Conservation (phyloP, 2,888 invertebrate species). For the Torymus auratus region DNA sequence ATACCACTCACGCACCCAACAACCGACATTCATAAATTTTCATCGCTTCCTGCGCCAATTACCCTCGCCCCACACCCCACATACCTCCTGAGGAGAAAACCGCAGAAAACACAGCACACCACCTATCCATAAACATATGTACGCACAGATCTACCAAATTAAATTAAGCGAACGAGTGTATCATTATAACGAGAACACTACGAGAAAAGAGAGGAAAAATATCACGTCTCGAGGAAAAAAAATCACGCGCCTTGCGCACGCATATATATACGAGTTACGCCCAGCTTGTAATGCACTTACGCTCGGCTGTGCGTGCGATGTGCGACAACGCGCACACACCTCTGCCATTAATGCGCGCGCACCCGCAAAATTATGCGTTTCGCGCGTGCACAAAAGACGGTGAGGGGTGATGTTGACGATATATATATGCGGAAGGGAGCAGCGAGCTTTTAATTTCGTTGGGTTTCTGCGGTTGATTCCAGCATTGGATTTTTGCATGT, state of each 20-base stretch:
- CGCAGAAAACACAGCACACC: too few species aligned
- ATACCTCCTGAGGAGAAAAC: too few species aligned
- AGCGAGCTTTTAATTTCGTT: too few species aligned
- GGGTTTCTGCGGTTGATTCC: too few species aligned
- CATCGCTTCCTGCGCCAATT: too few species aligned
- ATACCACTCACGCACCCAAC: background rate
- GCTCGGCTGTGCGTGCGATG: constrained; percentile 3
- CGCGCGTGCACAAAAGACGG: constrained; percentile 47
- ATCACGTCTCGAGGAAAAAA: background rate
- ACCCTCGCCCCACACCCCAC: too few species aligned
- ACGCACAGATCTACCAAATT: background rate
- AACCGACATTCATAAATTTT: background rate
- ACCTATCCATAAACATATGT: too few species aligned
- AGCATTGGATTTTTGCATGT: too few species aligned
- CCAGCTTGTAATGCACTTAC: constrained; percentile 39
- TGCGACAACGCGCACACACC: constrained; percentile 10
- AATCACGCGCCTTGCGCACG: constrained; percentile 1
- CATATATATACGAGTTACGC: constrained; percentile 7
- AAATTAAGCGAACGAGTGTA: constrained; percentile 10
- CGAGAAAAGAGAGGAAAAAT: background rate
- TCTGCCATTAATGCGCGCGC: constrained; percentile 38
- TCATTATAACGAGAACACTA: too few species aligned
- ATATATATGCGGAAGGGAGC: background rate
- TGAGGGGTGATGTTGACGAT: background rate
- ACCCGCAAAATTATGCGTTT: constrained; percentile 52